These are phyloP conservation scores for Sylvietta virens DNA, from an alignment of 2,113 vertebrate genomes.

Conservation along the genomic window DNA sequence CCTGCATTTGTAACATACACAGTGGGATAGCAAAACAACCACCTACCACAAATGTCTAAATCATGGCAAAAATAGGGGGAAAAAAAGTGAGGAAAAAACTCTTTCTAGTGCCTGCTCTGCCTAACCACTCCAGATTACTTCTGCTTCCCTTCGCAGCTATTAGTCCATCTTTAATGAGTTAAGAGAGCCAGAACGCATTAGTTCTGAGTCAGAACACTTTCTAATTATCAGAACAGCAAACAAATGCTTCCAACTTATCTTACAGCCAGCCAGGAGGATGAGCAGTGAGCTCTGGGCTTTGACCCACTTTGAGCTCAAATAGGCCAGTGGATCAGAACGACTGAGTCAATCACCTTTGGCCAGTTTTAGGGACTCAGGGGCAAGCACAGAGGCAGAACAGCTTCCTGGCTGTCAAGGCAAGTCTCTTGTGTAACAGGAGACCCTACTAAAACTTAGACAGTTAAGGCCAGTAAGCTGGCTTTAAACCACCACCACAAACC, in stretches of 20 bases:
- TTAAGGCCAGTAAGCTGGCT: slow-evolving; percentile 56
- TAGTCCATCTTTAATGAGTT: slow-evolving; percentile 61
- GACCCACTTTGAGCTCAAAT: slow-evolving; percentile 46
- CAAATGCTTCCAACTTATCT: slow-evolving; percentile 33
- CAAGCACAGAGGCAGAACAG: neutral
- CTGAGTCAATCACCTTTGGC: neutral
- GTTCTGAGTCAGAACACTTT: slow-evolving; percentile 60
- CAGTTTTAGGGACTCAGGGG: neutral
- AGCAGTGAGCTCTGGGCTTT: neutral
- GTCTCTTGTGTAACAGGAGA: slow-evolving; percentile 29
- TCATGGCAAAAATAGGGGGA: accelerated
- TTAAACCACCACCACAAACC: neutral
- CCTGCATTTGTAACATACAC: accelerated
- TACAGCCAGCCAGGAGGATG: neutral
- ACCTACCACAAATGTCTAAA: accelerated
- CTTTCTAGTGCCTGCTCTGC: neutral
- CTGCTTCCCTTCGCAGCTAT: slow-evolving; percentile 54
- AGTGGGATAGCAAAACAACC: neutral
- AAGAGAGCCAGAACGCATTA: slow-evolving; percentile 61
- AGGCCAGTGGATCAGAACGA: slow-evolving; percentile 38
- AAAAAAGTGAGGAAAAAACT: neutral
- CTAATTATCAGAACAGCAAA: slow-evolving; percentile 50
- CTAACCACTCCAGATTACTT: slow-evolving; percentile 35
- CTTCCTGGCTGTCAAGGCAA: accelerated
- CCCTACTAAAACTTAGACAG: neutral